Base-by-base conservation (phyloP, 1,140 invertebrate species). In the Lethocerus indicus region DNA sequence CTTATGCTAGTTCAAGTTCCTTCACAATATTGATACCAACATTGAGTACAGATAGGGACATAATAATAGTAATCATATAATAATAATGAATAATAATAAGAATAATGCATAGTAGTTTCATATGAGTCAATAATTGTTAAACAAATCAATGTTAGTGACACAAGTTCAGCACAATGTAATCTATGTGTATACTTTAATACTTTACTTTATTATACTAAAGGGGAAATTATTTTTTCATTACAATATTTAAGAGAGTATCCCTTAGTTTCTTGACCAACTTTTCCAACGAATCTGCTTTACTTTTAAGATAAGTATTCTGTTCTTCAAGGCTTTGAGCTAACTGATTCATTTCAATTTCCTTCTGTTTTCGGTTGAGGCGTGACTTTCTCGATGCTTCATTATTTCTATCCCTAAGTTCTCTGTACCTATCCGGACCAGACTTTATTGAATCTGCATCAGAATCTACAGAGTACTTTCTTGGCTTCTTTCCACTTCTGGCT, bases 311-410 rank as follows among this genome's bases (percentile, higher is more conserved):
- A 46, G 58, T 60, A 50, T 73, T 72, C 12, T 66, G 60, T 9
- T 58, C 61, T 46, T 71, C 69, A 21, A 72, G 50, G 14, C 64
- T 51, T 4, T 56, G 49, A 0, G 64, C 63, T 42, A 56, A 60
- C 0, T 39, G 26, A 3, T 56, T 35, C 63, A 71, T 67, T 45
- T 71, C 66, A 2, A 52, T 57, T 54, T 83, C 80, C 54, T 78
- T 78, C 5, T 70, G 66, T 61, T 82, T 82, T 47, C 80, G 73
- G 50, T 81, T 81, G 64, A 76, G 73, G 49, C 81, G 65, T 0
- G 79, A 82, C 54, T 73, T 71, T 57, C 79, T 69, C 13, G 80
- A 83, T 6, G 81, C 79, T 61, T 82, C 79, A 59, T 84, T 84
- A 60, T 84, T 84, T 56, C 79, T 79, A 52, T 80, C 76, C 14